phyloP scores from a whole-genome alignment of 2,888 invertebrate genomes.

The Catonia carolina region DNA sequence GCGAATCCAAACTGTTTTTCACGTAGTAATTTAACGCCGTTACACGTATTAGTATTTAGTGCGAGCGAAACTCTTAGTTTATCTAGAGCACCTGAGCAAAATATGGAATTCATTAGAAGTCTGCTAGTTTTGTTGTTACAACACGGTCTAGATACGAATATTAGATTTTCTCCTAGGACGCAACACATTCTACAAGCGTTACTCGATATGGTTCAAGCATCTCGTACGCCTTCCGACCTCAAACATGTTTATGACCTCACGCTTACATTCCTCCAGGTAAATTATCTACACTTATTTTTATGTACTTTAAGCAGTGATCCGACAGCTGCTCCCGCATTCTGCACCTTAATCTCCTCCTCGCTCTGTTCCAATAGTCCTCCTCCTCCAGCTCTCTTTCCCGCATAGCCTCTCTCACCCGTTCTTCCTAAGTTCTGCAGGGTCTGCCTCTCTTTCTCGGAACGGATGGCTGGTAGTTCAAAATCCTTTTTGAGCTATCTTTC shows the following conservation, averaged over 20 bases:
- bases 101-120: slow-evolving; percentile 64
- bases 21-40: slow-evolving; percentile 58
- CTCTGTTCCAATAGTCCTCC: too few relatives aligned
- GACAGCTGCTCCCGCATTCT: too few relatives aligned
- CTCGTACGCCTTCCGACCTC: slow-evolving; percentile 58
- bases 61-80: slow-evolving; percentile 64
- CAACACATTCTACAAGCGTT: slow-evolving; percentile 64
- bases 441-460: too few relatives aligned
- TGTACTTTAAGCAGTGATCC: too few relatives aligned
- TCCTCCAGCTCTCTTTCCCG: too few relatives aligned
- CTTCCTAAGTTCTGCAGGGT: too few relatives aligned
- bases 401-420: too few relatives aligned
- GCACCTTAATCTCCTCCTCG: too few relatives aligned
- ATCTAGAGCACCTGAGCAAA: slow-evolving; percentile 57
- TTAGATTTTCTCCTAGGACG: slow-evolving; percentile 51
- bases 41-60: slow-evolving; percentile 63
- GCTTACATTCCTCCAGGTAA: slow-evolving; percentile 55
- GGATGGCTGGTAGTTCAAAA: too few relatives aligned
- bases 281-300: neutral
- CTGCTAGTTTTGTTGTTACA: slow-evolving; percentile 57
- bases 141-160: slow-evolving; percentile 61
- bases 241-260: slow-evolving; percentile 63
- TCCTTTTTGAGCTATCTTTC: too few relatives aligned
- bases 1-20: slow-evolving; percentile 68
- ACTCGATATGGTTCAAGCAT: slow-evolving; percentile 62